Evolutionary conservation across 2,113 vertebrate genomes (phyloP), one percentile per base, ranked within the genome.

Genomic region (Lepidothrix coronata): DNA sequence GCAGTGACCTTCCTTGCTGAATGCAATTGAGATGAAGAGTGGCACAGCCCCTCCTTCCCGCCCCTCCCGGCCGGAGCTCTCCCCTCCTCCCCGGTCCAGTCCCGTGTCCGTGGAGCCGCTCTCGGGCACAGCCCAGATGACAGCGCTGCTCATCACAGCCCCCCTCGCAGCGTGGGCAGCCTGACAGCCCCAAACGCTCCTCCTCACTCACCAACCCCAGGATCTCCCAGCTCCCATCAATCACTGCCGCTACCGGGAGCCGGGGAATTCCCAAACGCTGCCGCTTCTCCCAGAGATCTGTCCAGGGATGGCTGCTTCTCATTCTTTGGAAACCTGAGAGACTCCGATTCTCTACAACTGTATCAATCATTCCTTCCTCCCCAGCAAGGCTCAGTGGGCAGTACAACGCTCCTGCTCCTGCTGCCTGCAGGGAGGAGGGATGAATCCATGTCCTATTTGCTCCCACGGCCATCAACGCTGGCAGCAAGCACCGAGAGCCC

Each of bases 11-110:
- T 74, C 73, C 44, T 37, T 48, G 55, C 66, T 44, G 65, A 41
- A 52, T 44, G 43, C 44, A 48, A 48, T 4, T 0, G 1, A 59
- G 14, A 9, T 0, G 9, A 41, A 25, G 67, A n/a, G 37, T 4
- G 19, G 39, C 78, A 59, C 33, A 39, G 55, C 39, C 54, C 24
- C 51, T 82, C 48, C 59, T 49, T 76, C 46, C 78, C 0, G 0
- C 63, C 31, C 46, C 6, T 27, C 77, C 25, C 20, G 22, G 46
- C 48, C 74, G 10, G 39, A 79, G 88, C 59, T 74, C 55, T 55
- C 61, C 59, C 51, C 14, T 1, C 3, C 1, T 31, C 90, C 2
- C 3, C 11, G 83, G 33, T 68, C 63, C 14, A 72, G 62, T 22
- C 77, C 68, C 46, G 4, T 0, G 12, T 9, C 76, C 1, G 0